Base-by-base conservation (phyloP, 2,113 vertebrate genomes). In the Pampusana beccarii region DNA sequence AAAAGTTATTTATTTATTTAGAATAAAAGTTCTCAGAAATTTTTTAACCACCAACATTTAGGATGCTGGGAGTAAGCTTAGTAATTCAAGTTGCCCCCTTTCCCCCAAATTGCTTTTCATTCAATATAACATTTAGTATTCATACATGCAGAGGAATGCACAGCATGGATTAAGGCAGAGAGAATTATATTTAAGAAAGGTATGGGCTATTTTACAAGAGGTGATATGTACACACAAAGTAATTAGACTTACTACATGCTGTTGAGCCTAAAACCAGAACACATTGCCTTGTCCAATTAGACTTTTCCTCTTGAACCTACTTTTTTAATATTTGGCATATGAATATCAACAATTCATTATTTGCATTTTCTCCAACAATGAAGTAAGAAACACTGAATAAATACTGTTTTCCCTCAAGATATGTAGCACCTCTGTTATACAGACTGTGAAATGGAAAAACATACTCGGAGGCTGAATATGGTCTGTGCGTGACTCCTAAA, bases 1-100 rank as follows among this genome's bases (percentile, higher is more conserved):
- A 81, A 72, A 82, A 85, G 2, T 69, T 96, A 91, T 48, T 93
- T 95, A 96, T 88, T 94, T 93, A 91, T 93, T 94, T 97, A 92
- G 36, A 96, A 97, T 91, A 91, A 91, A 93, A 95, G 91, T 93
- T 97, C 95, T 96, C 85, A 85, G 77, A 95, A 83, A 13, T 79
- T 93, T 96, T 97, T 97, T 88, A 95, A 86, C 93, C 79, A 78
- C 85, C 89, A 96, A 74, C 70, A 77, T 97, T 91, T 75, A 97
- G 69, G 78, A 82, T 46, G 7, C 15, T 82, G 46, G 66, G 40
- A 95, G 58, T 23, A 51, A 60, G 71, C 31, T 84, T 50, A 58
- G 19, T 84, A 95, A 89, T 36, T 54, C 20, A 71, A 57, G 48
- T 86, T 85, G 89, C 38, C 90, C 40, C 53, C 36, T 61, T 89